These are phyloP conservation scores for Zelleria hepariella DNA, from an alignment of 2,888 invertebrate genomes.

Conservation along the genomic window DNA sequence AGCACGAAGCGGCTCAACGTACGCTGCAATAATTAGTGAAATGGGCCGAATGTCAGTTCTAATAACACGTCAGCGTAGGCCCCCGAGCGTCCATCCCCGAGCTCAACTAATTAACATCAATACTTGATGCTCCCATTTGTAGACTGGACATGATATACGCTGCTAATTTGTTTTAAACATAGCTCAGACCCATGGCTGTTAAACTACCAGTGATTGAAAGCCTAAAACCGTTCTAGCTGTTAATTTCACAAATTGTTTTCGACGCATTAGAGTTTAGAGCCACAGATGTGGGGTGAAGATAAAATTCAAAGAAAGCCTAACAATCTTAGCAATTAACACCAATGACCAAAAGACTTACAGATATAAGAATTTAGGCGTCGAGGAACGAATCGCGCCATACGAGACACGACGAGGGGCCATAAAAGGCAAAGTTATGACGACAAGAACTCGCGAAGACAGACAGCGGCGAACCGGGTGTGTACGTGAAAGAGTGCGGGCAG, in stretches of 20 bases:
- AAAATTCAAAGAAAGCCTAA: neutral
- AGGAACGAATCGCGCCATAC: neutral
- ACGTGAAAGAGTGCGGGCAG: constrained; percentile 57
- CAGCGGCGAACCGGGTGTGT: constrained; percentile 14
- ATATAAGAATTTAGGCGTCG: neutral
- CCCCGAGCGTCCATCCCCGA: constrained; percentile 1
- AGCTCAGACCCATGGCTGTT: constrained; percentile 30
- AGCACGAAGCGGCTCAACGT: constrained; percentile 30
- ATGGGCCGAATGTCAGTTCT: constrained; percentile 36
- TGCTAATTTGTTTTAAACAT: constrained; percentile 35
- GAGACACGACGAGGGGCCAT: neutral
- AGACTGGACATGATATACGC: constrained; percentile 36
- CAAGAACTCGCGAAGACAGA: neutral
- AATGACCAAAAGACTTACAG: neutral
- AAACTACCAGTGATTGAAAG: constrained; percentile 7
- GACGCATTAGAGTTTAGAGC: neutral
- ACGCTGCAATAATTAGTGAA: constrained; percentile 28
- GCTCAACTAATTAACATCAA: constrained; percentile 45
- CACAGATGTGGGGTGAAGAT: neutral
- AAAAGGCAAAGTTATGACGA: neutral
- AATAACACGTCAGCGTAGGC: constrained; percentile 16
- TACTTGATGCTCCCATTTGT: constrained; percentile 29
- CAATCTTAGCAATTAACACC: neutral
- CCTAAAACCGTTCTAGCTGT: neutral
- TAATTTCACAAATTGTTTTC: neutral